These are phyloP conservation scores for Acanthornis magna DNA, from an alignment of 2,797 vertebrate species.

Conservation along the genomic window DNA sequence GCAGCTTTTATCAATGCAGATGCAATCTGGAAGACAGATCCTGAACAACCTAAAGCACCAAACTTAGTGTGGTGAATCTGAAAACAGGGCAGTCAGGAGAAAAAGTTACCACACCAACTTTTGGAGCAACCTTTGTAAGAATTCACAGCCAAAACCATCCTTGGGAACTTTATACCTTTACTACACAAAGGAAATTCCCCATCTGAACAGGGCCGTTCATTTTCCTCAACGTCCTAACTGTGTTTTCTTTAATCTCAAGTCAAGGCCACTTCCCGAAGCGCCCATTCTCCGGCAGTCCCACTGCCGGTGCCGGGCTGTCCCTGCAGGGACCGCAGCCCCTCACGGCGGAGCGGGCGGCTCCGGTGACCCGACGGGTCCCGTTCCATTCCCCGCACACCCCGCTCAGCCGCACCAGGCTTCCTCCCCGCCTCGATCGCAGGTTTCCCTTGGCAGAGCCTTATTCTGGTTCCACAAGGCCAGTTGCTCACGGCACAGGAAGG, in stretches of 20 bases:
- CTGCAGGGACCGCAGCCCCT: background rate
- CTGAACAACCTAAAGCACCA: background rate
- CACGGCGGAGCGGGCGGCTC: background rate
- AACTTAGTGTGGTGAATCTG: accelerated
- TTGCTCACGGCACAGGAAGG: background rate
- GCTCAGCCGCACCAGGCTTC: background rate
- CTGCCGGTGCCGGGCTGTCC: background rate
- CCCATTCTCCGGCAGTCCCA: accelerated
- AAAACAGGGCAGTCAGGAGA: background rate
- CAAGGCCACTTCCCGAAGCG: accelerated
- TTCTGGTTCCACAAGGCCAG: background rate
- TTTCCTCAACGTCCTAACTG: background rate
- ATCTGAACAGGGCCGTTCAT: background rate
- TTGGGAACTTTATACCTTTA: background rate
- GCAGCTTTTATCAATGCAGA: background rate
- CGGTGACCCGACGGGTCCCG: accelerated
- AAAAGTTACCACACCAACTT: background rate
- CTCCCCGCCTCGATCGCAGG: background rate
- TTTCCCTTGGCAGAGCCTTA: background rate
- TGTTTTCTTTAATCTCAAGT: background rate
- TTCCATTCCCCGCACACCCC: accelerated
- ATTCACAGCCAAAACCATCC: background rate
- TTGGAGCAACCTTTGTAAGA: background rate
- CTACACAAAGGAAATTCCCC: background rate
- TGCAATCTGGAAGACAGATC: background rate